Percentiles rank a stretch among this genome's conserved stretches.
phyloP scores from a whole-genome alignment of 1,140 invertebrate species.

The Eulimnadia texana region DNA sequence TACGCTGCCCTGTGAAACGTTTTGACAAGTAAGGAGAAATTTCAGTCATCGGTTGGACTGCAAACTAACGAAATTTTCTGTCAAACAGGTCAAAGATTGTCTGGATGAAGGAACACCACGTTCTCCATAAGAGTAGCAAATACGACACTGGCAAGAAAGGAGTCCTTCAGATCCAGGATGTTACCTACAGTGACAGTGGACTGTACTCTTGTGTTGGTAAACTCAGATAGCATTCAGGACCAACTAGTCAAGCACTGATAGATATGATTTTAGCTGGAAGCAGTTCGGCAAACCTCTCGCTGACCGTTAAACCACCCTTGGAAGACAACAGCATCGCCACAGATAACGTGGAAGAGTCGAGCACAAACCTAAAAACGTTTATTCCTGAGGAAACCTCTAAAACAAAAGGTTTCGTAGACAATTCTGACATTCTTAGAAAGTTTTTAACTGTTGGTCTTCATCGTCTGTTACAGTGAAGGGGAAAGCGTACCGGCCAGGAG shows the following conservation, averaged over 20 bases:
- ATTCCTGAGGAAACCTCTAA: background rate
- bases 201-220: constrained; percentile 63
- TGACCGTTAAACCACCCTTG: constrained; percentile 20
- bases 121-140: constrained; percentile 46
- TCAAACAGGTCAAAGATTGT: constrained; percentile 43
- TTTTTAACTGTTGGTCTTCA: background rate
- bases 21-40: constrained; percentile 48
- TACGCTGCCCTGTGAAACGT: constrained; percentile 74
- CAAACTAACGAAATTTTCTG: constrained; percentile 1
- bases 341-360: background rate
- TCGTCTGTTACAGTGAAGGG: background rate
- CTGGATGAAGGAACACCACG: constrained; percentile 65
- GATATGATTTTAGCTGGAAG: constrained; percentile 18
- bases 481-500: no score
- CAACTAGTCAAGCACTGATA: background rate
- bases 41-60: background rate
- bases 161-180: constrained; percentile 60
- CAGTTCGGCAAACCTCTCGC: constrained; percentile 24
- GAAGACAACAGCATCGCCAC: background rate
- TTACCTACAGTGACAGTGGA: constrained; percentile 58
- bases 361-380: background rate
- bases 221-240: constrained; percentile 1
- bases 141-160: constrained; percentile 74
- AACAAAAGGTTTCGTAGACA: background rate
- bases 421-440: background rate